A percentile compares a stretch with the other conserved stretches of the same genome.
Conservation (phyloP, 2,113 vertebrate genomes). For the Austrofundulus limnaeus region DNA sequence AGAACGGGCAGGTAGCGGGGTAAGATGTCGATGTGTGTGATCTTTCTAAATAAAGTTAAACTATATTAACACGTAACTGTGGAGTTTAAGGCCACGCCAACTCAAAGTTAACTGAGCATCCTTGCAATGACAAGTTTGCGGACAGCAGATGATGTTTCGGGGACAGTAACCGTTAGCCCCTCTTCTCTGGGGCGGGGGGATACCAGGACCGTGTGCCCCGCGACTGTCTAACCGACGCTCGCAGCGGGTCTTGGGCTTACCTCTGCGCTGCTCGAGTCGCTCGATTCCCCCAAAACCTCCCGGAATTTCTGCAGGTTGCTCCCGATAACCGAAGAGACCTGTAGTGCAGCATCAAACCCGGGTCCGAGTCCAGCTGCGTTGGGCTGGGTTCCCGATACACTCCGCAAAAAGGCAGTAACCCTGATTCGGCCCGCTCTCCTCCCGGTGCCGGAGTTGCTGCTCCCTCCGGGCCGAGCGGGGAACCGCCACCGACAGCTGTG, state of each 20-base stretch:
- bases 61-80: neutral
- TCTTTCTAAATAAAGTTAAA: slow-evolving; percentile 8
- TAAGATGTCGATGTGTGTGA: neutral
- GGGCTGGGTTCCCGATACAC: slow-evolving; percentile 75
- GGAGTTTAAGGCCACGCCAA: slow-evolving; percentile 53
- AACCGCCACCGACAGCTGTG: slow-evolving; percentile 99
- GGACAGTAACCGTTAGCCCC: slow-evolving; percentile 47
- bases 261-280: slow-evolving; percentile 91
- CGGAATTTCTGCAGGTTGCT: slow-evolving; percentile 96
- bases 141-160: slow-evolving; percentile 37
- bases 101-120: slow-evolving; percentile 71
- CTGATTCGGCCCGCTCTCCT: slow-evolving; percentile 88
- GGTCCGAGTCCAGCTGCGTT: slow-evolving; percentile 83
- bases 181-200: neutral
- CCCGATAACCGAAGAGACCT: slow-evolving; percentile 92
- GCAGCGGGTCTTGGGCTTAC: slow-evolving; percentile 75
- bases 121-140: slow-evolving; percentile 70
- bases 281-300: slow-evolving; percentile 93
- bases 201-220: neutral
- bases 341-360: slow-evolving; percentile 93
- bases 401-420: slow-evolving; percentile 84
- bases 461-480: slow-evolving; percentile 98
- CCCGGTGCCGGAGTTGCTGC: slow-evolving; percentile 88
- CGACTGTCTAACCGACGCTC: slow-evolving; percentile 15
- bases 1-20: neutral